Base-by-base conservation (phyloP, 1,140 invertebrate species). In the Hesperophylax magnus region DNA sequence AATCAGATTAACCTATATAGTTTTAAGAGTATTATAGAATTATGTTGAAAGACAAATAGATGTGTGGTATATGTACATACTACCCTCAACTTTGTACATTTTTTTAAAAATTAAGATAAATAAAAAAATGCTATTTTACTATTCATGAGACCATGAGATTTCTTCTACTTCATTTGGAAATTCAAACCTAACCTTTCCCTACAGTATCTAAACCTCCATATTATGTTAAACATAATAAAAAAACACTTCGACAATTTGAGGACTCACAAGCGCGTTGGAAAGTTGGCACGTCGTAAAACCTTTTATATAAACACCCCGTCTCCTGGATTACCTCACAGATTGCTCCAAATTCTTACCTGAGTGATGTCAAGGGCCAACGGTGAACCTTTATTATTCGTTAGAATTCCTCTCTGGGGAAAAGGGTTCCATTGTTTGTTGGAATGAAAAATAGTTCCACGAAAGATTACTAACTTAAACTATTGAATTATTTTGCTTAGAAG, bases 321-420 rank as follows among this genome's bases (percentile, higher is more conserved):
- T 24, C 5, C 24, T 61, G 24, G 58, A 61, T 61, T 61, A 61
- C 58, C 58, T 61, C 24, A 9, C 58, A 61, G 58, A 61, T 61
- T 61, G 58, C 24, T 61, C 58, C 58, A 20, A 61, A 61, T 61
- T 61, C 58, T 24, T 61, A 61, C 58, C 58, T 61, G 58, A 61
- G 58, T 61, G 58, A 61, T 61, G 58, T 61, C 58, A 61, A 24
- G 24, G 24, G 58, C 39, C 11, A 47, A 47, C 18, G 58, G 58
- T 24, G 24, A 61, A 61, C 58, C 58, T 61, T 61, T 20, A 61
- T 61, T 20, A 61, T 61, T 61, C 24, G 58, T 20, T 11, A 61
- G 58, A 11, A 61, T 61, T 61, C 24, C 58, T 61, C 58, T 61
- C 15, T 4, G 18, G 58, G 58, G 58, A 61, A 61, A 61, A 61